These are phyloP conservation scores for Netelia fuscicornis DNA, from an alignment of 2,888 invertebrate genomes.

Conservation along the genomic window DNA sequence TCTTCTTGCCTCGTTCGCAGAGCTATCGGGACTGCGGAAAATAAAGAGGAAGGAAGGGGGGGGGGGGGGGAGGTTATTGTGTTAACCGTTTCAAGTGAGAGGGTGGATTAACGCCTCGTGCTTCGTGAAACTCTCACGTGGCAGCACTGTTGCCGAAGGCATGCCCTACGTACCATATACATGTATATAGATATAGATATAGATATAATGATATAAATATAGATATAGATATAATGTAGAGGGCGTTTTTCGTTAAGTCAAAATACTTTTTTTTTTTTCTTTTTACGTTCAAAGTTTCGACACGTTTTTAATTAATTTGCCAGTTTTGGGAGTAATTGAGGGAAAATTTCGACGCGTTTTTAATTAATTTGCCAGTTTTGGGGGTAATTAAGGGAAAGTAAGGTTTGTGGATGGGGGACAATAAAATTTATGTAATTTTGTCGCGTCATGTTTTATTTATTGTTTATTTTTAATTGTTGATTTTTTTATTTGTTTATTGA, in stretches of 20 bases:
- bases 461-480: too few relatives aligned
- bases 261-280: not conserved
- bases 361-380: too few relatives aligned
- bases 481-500: too few relatives aligned
- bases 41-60: constrained; percentile 15
- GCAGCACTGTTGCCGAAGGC: constrained; percentile 7
- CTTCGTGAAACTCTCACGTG: constrained; percentile 24
- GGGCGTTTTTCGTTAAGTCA: not conserved
- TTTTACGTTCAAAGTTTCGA: not conserved
- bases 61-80: constrained; percentile 50
- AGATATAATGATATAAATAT: too few relatives aligned
- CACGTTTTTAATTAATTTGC: too few relatives aligned
- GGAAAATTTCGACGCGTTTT: too few relatives aligned
- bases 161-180: not conserved
- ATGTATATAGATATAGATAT: too few relatives aligned
- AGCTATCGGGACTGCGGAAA: constrained; percentile 17
- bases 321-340: too few relatives aligned
- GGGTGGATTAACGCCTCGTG: constrained; percentile 51
- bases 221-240: not conserved
- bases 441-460: too few relatives aligned
- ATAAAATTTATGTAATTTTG: too few relatives aligned
- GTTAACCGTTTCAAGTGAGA: constrained; percentile 57
- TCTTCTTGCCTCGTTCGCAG: not conserved
- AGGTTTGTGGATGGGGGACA: too few relatives aligned
- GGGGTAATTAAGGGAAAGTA: too few relatives aligned